phyloP scores from a whole-genome alignment of 2,888 invertebrate genomes.

The Rhagium mordax region DNA sequence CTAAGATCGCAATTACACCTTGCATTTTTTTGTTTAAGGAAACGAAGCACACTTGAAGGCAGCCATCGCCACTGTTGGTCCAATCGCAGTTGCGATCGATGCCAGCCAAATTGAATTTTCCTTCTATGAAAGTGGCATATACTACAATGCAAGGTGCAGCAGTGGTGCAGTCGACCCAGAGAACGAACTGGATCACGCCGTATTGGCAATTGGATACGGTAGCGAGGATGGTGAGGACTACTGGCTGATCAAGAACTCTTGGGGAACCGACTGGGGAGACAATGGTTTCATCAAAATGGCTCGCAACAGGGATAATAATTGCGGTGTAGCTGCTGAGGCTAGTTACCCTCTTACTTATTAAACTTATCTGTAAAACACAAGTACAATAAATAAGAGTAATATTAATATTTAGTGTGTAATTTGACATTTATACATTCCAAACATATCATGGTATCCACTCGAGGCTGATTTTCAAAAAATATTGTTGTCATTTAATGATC shows the following conservation, averaged over 20 bases:
- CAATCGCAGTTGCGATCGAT: constrained; percentile 37
- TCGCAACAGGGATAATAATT: constrained; percentile 76
- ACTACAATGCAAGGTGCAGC: constrained; percentile 11
- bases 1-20: too few relatives aligned
- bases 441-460: too few relatives aligned
- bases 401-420: too few relatives aligned
- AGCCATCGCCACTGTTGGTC: constrained; percentile 34
- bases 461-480: too few relatives aligned
- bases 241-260: constrained; percentile 82
- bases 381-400: too few relatives aligned
- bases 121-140: constrained; percentile 13
- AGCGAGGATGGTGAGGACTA: constrained; percentile 74
- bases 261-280: constrained; percentile 69
- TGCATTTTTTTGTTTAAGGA: not conserved
- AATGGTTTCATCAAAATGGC: constrained; percentile 61
- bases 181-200: constrained; percentile 84
- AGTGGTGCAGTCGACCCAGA: constrained; percentile 67
- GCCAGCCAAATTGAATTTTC: constrained; percentile 29
- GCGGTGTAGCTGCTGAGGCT: constrained; percentile 80
- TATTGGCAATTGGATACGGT: constrained; percentile 82
- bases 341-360: constrained; percentile 32
- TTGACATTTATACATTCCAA: too few relatives aligned
- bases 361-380: not conserved
- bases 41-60: constrained; percentile 34
- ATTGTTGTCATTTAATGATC: too few relatives aligned